Evolutionary conservation across 2,888 invertebrate genomes (phyloP).

Genomic region (Megastigmus dorsalis): DNA sequence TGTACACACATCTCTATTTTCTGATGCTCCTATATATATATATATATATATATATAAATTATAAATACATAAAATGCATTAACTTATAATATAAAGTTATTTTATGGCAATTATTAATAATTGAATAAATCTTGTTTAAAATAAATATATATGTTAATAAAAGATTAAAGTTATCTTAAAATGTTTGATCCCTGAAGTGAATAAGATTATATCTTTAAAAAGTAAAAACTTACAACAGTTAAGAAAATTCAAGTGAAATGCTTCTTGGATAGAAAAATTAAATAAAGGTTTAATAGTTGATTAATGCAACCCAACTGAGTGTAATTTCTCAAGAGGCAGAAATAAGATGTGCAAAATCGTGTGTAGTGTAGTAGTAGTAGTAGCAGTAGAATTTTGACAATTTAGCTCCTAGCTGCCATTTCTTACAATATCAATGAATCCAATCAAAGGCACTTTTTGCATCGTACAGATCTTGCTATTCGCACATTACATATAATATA

Average conservation of each 20-base stretch:
- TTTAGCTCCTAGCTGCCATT: constrained; percentile 43
- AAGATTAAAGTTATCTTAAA: constrained; percentile 17
- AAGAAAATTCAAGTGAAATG: constrained; percentile 24
- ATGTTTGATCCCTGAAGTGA: constrained; percentile 31
- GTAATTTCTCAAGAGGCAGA: constrained; percentile 2
- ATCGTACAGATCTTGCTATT: constrained; percentile 36
- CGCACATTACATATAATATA: constrained; percentile 39
- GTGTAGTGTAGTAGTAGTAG: constrained; percentile 14
- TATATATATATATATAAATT: constrained; percentile 12
- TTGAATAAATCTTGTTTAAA: constrained; percentile 16
- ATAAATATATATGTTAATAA: too few relatives aligned
- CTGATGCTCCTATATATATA: constrained; percentile 2
- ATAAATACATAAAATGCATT: constrained; percentile 10
- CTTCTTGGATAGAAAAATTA: constrained; percentile 10
- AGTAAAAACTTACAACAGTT: constrained; percentile 35
- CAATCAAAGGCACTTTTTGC: constrained; percentile 32
- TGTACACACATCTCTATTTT: constrained; percentile 35
- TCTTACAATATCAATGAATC: constrained; percentile 21
- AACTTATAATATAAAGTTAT: constrained; percentile 23
- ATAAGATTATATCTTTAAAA: constrained; percentile 23
- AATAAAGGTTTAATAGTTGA: constrained; percentile 23
- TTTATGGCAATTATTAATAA: constrained; percentile 29
- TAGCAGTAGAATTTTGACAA: constrained; percentile 49
- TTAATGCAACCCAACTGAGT: constrained; percentile 5
- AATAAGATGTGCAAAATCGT: constrained; percentile 20